Base-by-base conservation (phyloP, 2,797 vertebrate genomes). In the Diplodus sargus region DNA sequence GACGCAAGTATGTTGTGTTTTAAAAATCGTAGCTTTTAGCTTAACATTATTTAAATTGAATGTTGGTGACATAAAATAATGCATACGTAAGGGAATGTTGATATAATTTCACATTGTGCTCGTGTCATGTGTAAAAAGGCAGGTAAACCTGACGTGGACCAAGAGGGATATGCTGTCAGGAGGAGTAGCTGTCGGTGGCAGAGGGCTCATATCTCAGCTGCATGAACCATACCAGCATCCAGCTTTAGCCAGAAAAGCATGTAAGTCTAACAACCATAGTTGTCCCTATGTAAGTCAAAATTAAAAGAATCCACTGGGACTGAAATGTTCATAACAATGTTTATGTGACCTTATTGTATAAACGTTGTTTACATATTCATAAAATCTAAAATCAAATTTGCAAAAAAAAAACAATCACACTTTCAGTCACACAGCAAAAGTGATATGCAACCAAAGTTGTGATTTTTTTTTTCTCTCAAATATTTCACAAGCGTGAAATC, bases 111-210 rank as follows among this genome's bases (percentile, higher is more conserved):
- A 2, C 11, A 5, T 25, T 49, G n/a, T 54, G 20, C 11, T 61
- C 8, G 1, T 60, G 9, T 62, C 23, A n/a, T 57, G 13, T 49
- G n/a, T 57, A 25, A 58, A 39, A 23, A 96, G 95, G 85, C 88
- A 80, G 34, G 75, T 87, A 58, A 94, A 93, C 79, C 80, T 91
- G 73, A 94, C 92, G 28, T 96, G 95, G 93, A 90, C 82, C 30
- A 95, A 90, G 69, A 91, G 87, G 76, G 93, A 95, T 57, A 49
- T 85, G 74, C 67, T 80, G 8, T 56, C 82, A 60, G 92, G 88
- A 60, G 91, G 86, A 71, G 79, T 76, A 30, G 64, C 74, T 58
- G 53, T 79, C n/a, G 67, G 56, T 52, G 71, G 74, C 13, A 92
- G 84, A 88, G 90, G 82, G 3, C 76, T 82, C 12, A 7, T 85